A percentile compares a stretch with the other conserved stretches of the same genome.
Conservation (phyloP, 2,888 invertebrate species). For the Apocheima hispidaria region DNA sequence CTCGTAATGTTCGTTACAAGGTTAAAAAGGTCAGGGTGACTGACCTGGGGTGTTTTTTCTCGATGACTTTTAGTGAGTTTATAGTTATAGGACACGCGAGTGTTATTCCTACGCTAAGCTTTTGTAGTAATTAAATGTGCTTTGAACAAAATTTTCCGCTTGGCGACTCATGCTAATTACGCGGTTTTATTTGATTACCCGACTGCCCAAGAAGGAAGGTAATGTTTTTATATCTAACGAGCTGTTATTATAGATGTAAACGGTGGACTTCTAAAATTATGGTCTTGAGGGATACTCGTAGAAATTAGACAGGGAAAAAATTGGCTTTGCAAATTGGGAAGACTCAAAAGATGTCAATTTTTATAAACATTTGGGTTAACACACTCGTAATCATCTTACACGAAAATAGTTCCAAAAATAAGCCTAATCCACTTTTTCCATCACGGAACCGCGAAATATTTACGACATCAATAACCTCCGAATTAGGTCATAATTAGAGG, state of each 20-base stretch:
- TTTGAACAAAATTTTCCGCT: slow-evolving; percentile 43
- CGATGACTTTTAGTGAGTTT: slow-evolving; percentile 58
- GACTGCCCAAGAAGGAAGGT: too few species aligned
- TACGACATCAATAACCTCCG: slow-evolving; percentile 34
- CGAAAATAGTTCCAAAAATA: not conserved
- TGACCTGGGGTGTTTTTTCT: slow-evolving; percentile 62
- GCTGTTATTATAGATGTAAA: slow-evolving; percentile 27
- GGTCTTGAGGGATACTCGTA: not conserved
- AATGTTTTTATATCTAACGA: slow-evolving; percentile 32
- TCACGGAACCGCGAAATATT: slow-evolving; percentile 31
- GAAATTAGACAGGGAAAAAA: not conserved
- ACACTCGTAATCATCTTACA: not conserved
- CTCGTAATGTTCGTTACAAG: slow-evolving; percentile 70
- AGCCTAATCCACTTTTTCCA: slow-evolving; percentile 21
- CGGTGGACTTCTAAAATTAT: not conserved
- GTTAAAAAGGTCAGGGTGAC: slow-evolving; percentile 77
- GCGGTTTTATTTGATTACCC: slow-evolving; percentile 33
- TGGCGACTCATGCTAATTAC: slow-evolving; percentile 43
- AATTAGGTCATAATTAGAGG: slow-evolving; percentile 46
- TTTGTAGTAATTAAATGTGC: slow-evolving; percentile 23
- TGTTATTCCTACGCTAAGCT: slow-evolving; percentile 37
- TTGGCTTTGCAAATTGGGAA: not conserved
- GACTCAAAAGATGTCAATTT: not conserved
- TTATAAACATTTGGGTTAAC: not conserved
- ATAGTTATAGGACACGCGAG: slow-evolving; percentile 64